Evolutionary conservation across 2,797 vertebrate genomes (phyloP).

Genomic region (Ctenopoma multispine): DNA sequence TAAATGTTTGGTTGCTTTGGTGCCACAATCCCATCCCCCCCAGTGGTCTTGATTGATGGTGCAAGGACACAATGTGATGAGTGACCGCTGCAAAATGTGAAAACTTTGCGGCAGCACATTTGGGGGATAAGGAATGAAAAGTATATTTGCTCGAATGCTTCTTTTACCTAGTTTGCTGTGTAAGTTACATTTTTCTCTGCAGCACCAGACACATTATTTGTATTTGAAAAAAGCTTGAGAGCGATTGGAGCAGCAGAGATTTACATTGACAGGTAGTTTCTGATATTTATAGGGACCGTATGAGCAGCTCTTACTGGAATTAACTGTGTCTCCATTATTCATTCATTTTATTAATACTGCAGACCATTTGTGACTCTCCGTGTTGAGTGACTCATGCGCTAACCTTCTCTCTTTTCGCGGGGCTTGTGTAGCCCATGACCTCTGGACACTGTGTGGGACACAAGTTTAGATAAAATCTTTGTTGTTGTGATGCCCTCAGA

Average conservation of each 20-base stretch:
- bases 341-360: too few species aligned
- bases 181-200: too few species aligned
- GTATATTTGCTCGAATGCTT: not conserved
- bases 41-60: conserved; percentile 8
- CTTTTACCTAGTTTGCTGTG: not conserved
- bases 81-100: not conserved
- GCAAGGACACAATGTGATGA: not conserved
- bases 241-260: not conserved
- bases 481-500: not conserved
- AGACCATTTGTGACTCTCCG: too few species aligned
- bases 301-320: not conserved
- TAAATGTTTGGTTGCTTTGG: conserved; percentile 12
- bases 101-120: not conserved
- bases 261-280: not conserved
- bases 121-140: not conserved
- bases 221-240: not conserved
- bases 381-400: too few species aligned
- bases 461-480: too few species aligned
- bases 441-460: not conserved
- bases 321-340: not conserved
- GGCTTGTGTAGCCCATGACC: too few species aligned
- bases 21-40: not conserved
- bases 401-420: not conserved
- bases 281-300: too few species aligned
- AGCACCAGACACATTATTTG: not conserved